Conservation (phyloP, 37 sponge, comb jelly and placozoan species). For the Tethya wilhelma region DNA sequence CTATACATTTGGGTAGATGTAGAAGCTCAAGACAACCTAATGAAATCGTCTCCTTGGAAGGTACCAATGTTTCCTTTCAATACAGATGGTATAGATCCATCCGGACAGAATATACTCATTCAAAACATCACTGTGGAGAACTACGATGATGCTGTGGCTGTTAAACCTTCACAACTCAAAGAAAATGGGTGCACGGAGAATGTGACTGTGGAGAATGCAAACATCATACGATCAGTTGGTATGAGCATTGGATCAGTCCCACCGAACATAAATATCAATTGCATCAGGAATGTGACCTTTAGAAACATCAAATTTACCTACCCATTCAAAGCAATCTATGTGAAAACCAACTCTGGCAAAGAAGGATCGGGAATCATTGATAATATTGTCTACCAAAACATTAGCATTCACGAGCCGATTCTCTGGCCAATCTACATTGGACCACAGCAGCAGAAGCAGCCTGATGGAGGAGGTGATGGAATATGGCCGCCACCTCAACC, state of each 20-base stretch:
- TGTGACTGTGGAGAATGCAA: constrained; percentile 21
- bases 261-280: constrained; percentile 27
- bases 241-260: constrained; percentile 62
- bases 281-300: constrained; percentile 19
- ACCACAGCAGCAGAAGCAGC: constrained; percentile 52
- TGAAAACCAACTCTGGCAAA: constrained; percentile 47
- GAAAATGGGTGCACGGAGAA: constrained; percentile 32
- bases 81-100: constrained; percentile 57
- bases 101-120: constrained; percentile 25
- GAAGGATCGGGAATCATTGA: constrained; percentile 35
- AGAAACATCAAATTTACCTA: constrained; percentile 19
- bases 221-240: constrained; percentile 11
- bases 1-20: constrained; percentile 26
- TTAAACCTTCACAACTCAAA: constrained; percentile 11
- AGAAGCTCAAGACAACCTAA: constrained; percentile 2
- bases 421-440: constrained; percentile 37
- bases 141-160: constrained; percentile 54
- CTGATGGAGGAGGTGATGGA: constrained; percentile 31
- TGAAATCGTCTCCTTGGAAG: neutral
- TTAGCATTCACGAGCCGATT: constrained; percentile 9
- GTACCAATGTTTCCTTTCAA: constrained; percentile 51
- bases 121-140: constrained; percentile 43
- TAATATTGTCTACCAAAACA: constrained; percentile 29
- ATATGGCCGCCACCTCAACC: constrained; percentile 30
- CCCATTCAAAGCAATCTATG: constrained; percentile 44